Evolutionary conservation across 2,113 vertebrate genomes (phyloP), one percentile per base, ranked within the genome.

Genomic region (Alethe castanea): DNA sequence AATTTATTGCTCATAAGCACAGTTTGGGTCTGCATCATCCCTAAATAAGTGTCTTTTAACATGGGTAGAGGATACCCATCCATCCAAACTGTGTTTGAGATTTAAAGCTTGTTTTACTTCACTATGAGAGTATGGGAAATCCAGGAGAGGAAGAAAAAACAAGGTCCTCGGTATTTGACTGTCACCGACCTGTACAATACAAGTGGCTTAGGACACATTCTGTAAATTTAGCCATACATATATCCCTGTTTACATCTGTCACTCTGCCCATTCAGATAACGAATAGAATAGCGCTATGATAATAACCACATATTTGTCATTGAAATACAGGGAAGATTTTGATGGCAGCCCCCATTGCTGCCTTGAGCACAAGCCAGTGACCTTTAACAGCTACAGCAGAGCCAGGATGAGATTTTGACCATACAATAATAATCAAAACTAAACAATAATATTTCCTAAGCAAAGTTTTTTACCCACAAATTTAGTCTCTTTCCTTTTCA

Each of bases 91-190:
- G 24, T 8, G 17, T n/a, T 19, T 71, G 59, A 72, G 35, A 23
- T 54, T 91, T 22, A 48, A 80, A 56, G 12, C 11, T 70, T 66
- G 31, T 64, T 94, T 79, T 62, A 47, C 36, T 56, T 76, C 74
- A 14, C 44, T 81, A 6, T n/a, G 47, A 90, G 44, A 59, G 12
- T 23, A 62, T 26, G 29, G 31, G 29, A 73, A 84, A 90, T 48
- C 31, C 28, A 89, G 73, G 19, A 42, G 20, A 50, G 36, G 20
- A 70, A 67, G 18, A 36, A 81, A 69, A 77, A 64, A 4, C 48
- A 40, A 72, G 14, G 1, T 31, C n/a, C 23, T 86, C 45, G 40
- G 72, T 35, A 16, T 29, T 83, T 0, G 0, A 14, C 59, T 79
- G 35, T 45, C 29, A 28, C 61, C 80, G 52, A n/a, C 54, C 40